These are phyloP conservation scores for Uloborus plumipes DNA, from an alignment of 2,888 invertebrate species.

Conservation along the genomic window DNA sequence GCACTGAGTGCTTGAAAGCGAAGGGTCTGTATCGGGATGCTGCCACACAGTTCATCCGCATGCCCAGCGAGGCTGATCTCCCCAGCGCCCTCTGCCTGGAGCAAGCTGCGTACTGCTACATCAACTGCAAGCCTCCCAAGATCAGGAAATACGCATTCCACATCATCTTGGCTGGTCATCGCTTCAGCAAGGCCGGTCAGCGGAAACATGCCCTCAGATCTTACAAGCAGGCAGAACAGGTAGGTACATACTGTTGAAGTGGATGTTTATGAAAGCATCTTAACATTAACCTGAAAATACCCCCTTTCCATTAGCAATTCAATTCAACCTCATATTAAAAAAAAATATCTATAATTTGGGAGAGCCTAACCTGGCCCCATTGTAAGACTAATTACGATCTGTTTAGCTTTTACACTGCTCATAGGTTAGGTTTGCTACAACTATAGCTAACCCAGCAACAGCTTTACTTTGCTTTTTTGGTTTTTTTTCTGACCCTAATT, in stretches of 20 bases:
- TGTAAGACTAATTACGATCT: no score
- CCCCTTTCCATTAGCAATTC: no score
- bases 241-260: conserved; percentile 69
- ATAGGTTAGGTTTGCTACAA: no score
- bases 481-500: no score
- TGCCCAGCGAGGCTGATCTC: conserved; percentile 97
- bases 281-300: no score
- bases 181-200: conserved; percentile 93
- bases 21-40: conserved; percentile 88
- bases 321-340: no score
- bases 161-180: conserved; percentile 94
- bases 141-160: conserved; percentile 95
- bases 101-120: conserved; percentile 93
- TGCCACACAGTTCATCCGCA: conserved; percentile 92
- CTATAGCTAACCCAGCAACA: no score
- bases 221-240: conserved; percentile 92
- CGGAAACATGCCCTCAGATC: conserved; percentile 91
- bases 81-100: conserved; percentile 93
- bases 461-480: no score
- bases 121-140: conserved; percentile 76
- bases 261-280: no score
- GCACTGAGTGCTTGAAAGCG: conserved; percentile 87
- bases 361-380: no score
- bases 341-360: no score
- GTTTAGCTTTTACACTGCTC: no score